Evolutionary conservation across 2,797 vertebrate species (phyloP).

Genomic region (Lates japonicus): DNA sequence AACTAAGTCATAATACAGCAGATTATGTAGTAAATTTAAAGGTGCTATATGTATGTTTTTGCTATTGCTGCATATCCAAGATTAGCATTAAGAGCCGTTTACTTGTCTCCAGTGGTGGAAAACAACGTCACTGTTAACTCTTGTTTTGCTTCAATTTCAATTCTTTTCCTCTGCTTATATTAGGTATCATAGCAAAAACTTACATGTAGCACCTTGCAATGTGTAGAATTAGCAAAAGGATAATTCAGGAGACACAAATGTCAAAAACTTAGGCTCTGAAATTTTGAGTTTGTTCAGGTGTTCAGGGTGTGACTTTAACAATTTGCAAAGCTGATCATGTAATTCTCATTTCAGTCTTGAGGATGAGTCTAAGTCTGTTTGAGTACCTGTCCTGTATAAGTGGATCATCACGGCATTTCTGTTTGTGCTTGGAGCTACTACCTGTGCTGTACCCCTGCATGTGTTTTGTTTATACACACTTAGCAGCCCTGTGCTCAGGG

Average conservation of each 20-base stretch:
- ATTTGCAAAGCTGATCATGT: not conserved
- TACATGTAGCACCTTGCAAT: too few species aligned
- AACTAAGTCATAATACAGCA: not conserved
- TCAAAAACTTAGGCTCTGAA: not conserved
- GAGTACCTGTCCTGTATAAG: not conserved
- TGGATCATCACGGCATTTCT: not conserved
- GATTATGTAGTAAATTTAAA: not conserved
- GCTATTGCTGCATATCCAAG: too few species aligned
- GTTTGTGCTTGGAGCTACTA: slow-evolving; percentile 4
- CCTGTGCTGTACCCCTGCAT: not conserved
- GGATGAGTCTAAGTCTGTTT: not conserved
- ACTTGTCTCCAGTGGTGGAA: too few species aligned
- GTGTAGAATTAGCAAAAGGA: too few species aligned
- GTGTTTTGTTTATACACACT: slow-evolving; percentile 43
- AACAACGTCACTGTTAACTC: too few species aligned
- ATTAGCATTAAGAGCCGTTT: too few species aligned
- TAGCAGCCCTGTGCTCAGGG: not conserved
- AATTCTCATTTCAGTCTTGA: not conserved
- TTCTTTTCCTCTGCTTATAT: too few species aligned
- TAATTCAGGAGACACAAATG: too few species aligned
- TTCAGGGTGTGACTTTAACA: not conserved
- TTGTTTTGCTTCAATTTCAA: too few species aligned
- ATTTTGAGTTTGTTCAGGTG: too few species aligned
- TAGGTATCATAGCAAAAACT: too few species aligned
- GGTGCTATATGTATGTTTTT: too few species aligned